These are phyloP conservation scores for Dasysyrphus albostriatus DNA, from an alignment of 2,888 invertebrate species.

Conservation along the genomic window DNA sequence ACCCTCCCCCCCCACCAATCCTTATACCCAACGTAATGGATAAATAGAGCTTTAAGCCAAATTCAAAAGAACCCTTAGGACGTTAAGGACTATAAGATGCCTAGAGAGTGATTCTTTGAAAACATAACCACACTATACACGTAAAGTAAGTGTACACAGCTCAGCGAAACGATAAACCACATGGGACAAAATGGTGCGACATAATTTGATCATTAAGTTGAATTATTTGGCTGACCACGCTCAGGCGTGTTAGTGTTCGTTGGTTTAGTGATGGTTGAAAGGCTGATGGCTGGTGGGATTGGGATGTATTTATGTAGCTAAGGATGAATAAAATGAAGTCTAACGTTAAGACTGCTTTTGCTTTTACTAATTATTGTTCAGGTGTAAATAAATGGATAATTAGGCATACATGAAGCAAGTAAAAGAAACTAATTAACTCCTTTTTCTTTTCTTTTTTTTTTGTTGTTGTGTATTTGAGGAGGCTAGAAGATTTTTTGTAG, in stretches of 20 bases:
- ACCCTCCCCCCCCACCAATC: too few relatives aligned
- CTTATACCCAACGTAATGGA: background rate
- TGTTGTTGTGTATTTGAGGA: background rate
- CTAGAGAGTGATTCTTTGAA: constrained; percentile 28
- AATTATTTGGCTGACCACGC: constrained; percentile 70
- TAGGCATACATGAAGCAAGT: constrained; percentile 38
- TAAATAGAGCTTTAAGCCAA: background rate
- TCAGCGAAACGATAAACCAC: constrained; percentile 46
- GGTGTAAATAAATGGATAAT: constrained; percentile 74
- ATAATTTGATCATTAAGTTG: constrained; percentile 75
- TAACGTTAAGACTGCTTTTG: background rate
- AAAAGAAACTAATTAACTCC: constrained; percentile 37
- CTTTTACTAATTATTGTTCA: constrained; percentile 50
- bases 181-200: constrained; percentile 69
- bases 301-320: too few relatives aligned
- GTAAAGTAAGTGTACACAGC: constrained; percentile 25
- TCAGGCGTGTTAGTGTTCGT: constrained; percentile 12
- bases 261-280: too few relatives aligned
- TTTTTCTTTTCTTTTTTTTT: background rate
- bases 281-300: background rate
- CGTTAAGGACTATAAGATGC: constrained; percentile 19
- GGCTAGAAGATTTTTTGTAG: background rate
- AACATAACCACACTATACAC: background rate
- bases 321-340: constrained; percentile 21
- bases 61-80: background rate